phyloP scores from a whole-genome alignment of 1,140 invertebrate genomes.

The Leptinotarsa defecta region DNA sequence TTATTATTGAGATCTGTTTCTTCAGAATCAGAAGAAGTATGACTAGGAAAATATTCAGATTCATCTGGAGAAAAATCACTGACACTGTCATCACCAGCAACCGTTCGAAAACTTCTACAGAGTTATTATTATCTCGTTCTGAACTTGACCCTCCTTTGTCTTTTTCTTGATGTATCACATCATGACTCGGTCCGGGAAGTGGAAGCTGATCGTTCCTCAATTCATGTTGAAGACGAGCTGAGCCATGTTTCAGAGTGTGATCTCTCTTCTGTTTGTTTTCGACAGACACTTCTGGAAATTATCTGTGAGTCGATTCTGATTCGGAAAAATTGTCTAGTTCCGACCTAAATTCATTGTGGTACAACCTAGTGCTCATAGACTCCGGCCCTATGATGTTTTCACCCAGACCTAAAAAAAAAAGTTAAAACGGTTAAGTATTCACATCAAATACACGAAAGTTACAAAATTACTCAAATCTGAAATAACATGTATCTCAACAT shows the following conservation, averaged over 20 bases:
- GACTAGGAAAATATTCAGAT: constrained; percentile 25
- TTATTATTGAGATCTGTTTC: background rate
- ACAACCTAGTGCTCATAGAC: background rate
- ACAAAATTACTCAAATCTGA: background rate
- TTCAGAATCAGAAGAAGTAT: constrained; percentile 18
- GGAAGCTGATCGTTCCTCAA: background rate
- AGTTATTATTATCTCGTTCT: background rate
- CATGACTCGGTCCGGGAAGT: constrained; percentile 12
- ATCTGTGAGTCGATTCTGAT: background rate
- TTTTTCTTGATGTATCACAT: constrained; percentile 1
- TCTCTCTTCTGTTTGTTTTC: background rate
- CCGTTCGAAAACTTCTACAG: background rate
- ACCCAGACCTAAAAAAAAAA: constrained; percentile 15
- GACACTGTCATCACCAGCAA: background rate
- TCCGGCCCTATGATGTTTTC: background rate
- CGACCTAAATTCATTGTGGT: background rate
- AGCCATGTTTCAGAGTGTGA: no score
- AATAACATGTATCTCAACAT: background rate
- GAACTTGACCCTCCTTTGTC: background rate
- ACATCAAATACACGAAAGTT: constrained; percentile 1
- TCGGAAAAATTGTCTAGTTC: background rate
- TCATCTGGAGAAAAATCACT: constrained; percentile 28
- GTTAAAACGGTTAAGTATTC: background rate
- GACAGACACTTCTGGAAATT: background rate
- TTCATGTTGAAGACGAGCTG: background rate